Conservation (phyloP, 35 echinoderm and acorn worm genomes). For the Stichopus chloronotus region DNA sequence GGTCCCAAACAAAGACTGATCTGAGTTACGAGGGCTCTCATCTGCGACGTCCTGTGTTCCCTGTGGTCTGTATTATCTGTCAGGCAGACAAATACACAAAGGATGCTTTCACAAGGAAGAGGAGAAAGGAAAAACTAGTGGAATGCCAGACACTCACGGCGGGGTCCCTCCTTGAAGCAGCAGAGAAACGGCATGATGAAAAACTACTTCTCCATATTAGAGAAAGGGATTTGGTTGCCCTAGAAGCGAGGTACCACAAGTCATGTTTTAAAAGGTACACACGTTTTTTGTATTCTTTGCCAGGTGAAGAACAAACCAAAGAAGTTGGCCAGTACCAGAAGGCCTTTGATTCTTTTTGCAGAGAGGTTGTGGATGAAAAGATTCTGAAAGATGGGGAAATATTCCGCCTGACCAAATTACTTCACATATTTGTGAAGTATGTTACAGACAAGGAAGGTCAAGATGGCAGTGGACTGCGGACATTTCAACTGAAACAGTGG, state of each 20-base stretch:
- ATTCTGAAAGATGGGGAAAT: conserved; percentile 6
- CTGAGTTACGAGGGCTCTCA: no score
- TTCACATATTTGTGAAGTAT: background rate
- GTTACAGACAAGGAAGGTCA: background rate
- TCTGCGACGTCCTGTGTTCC: no score
- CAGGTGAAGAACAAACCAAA: background rate
- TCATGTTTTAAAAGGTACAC: background rate
- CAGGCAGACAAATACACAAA: background rate
- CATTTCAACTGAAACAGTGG: background rate
- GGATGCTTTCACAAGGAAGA: background rate
- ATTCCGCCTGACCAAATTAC: background rate
- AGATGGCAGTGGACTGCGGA: background rate
- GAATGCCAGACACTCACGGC: background rate
- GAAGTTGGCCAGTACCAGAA: conserved; percentile 19
- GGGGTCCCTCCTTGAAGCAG: background rate
- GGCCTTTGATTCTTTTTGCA: background rate
- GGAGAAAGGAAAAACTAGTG: background rate
- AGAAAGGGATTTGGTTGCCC: background rate
- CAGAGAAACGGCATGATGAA: background rate
- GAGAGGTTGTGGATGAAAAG: background rate
- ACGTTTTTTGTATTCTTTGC: conserved; percentile 12
- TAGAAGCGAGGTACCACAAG: background rate
- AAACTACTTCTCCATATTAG: background rate
- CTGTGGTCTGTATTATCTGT: background rate
- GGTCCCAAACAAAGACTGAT: background rate